These are phyloP conservation scores for Wiebesia pumilae DNA, from an alignment of 1,140 invertebrate species.

Conservation along the genomic window DNA sequence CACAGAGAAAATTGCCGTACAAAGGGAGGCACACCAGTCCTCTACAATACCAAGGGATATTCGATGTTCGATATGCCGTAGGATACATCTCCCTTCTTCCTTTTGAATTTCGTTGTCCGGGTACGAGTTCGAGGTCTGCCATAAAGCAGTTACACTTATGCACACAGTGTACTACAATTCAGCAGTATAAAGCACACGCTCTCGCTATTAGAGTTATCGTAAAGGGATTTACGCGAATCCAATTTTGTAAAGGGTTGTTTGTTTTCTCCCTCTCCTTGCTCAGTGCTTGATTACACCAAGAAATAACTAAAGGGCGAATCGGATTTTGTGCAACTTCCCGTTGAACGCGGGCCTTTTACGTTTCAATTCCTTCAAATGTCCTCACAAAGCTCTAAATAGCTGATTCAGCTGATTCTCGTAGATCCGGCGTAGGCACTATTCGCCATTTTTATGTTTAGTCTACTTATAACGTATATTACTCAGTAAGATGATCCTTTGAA, in stretches of 20 bases:
- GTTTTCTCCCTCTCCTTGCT: slow-evolving; percentile 51
- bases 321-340: neutral
- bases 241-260: slow-evolving; percentile 72
- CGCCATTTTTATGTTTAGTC: neutral
- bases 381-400: neutral
- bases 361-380: neutral
- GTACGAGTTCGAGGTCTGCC: neutral
- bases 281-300: slow-evolving; percentile 13
- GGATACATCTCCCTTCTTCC: neutral
- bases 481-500: neutral
- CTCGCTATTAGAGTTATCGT: slow-evolving; percentile 72
- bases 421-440: neutral
- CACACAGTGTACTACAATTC: neutral
- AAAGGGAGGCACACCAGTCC: neutral
- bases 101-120: slow-evolving; percentile 12
- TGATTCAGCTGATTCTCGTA: neutral
- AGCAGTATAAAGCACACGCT: slow-evolving; percentile 36
- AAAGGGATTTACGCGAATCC: slow-evolving; percentile 73
- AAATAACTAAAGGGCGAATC: neutral
- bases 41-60: neutral
- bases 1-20: neutral
- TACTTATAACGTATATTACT: neutral
- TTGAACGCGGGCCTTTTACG: neutral
- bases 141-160: neutral
- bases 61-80: neutral